Evolutionary conservation across 2,888 invertebrate species (phyloP), one percentile per base, ranked within the genome.

Genomic region (Salticus scenicus): DNA sequence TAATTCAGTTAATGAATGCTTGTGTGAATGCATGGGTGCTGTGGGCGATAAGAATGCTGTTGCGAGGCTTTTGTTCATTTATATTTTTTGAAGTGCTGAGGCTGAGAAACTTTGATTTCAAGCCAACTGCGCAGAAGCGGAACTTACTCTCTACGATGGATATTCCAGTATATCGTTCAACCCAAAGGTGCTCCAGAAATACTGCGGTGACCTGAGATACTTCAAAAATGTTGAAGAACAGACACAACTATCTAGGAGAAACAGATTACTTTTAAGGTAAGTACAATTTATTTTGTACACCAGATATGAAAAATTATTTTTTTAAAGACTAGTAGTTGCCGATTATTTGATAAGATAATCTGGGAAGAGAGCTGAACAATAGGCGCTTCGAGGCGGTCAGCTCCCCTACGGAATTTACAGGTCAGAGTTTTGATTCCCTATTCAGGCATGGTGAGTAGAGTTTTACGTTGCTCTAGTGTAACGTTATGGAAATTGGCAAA

Each of bases 171-270:
- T 88, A 24, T 85, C 87, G 10, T 88, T 87, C 82, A 88, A 88
- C 64, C 88, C 88, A 1, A 81, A 88, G 12, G 87, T 88, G 28
- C 88, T 90, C 74, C 90, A 90, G 87, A 89, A 89, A 73, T 92
- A 91, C 88, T 92, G 92, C 88, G 92, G 92, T 12, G 91, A 91
- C 86, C 90, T 91, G n/a, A 88, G 90, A 20, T 92, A 92, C 88
- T 91, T 92, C 89, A 90, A 90, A 86, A 91, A 90, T 31, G 91
- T 91, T 64, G 91, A 91, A n/a, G 91, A 91, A 88, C 90, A 91
- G 86, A 91, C 90, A 12, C 89, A 91, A 63, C 88, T 92, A 27
- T 91, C 91, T 1, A 88, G 89, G 10, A 88, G 91, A 51, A 92
- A 92, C 89, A 90, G 91, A 70, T 88, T 92, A 14, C 87, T 91